Base-by-base conservation (phyloP, 2,888 invertebrate genomes). In the Sinohyriopsis cumingii region DNA sequence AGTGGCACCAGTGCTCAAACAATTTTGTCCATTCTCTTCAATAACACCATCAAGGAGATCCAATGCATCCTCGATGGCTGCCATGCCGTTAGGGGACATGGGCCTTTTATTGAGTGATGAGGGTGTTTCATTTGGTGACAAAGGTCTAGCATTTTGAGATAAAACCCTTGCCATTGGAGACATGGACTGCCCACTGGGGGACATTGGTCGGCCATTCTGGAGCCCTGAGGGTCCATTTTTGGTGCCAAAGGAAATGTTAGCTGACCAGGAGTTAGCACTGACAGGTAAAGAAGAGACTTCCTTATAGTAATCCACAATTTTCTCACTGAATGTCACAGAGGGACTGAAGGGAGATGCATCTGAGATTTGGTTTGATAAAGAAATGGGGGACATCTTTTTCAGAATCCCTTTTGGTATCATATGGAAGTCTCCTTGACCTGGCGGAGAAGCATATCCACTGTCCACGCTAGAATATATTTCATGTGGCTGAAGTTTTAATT, bases 21-120 rank as follows among this genome's bases (percentile, higher is more conserved):
- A 33, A 24, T 59, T 53, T 12, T 33, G 20, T 19, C 22, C 68
- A 45, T 80, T 78, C 55, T 76, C 66, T 22, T 77, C 75, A 59
- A 80, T 76, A 1, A 77, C 71, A 57, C 76, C 74, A 73, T 81
- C 81, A 7, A 81, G 68, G 6, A 79, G 73, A 19, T 71, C 78
- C 20, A 81, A 63, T n/a, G 79, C 78, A 56, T 71, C 72, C 33
- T 77, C 75, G 68, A 80, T 65, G 18, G 79, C 81, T 20, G 75
- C 68, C 25, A 70, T 55, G 57, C 70, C 69, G 5, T 68, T 7
- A 12, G 76, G 76, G 20, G 76, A 76, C 72, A 76, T 73, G n/a
- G 77, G 68, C 33, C 76, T 65, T 20, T 65, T 63, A 22, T 59
- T 55, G 9, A 22, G 62, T 25, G 68, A 68, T 62, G 56, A 33